These are phyloP conservation scores for Onthophagus taurus DNA, from an alignment of 1,140 invertebrate genomes.

Conservation along the genomic window DNA sequence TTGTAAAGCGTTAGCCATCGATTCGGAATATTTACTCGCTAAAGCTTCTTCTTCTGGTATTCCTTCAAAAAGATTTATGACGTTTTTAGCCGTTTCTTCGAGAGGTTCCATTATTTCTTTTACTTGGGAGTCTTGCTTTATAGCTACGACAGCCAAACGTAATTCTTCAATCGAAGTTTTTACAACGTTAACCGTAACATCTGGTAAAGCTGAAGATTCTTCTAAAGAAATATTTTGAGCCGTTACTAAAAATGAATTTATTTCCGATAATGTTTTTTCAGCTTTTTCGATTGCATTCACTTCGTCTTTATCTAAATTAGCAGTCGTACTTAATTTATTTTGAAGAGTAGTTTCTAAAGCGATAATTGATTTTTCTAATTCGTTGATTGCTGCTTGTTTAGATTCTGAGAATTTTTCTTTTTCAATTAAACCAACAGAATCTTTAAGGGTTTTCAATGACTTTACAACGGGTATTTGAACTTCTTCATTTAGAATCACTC, in stretches of 20 bases:
- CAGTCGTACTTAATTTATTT: slow-evolving; percentile 8
- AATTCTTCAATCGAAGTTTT: slow-evolving; percentile 31
- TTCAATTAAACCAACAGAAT: slow-evolving; percentile 15
- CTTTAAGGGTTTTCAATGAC: slow-evolving; percentile 7
- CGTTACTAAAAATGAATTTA: slow-evolving; percentile 20
- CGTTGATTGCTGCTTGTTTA: slow-evolving; percentile 41
- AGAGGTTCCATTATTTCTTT: slow-evolving; percentile 29
- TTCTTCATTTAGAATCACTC: no score
- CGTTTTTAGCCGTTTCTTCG: slow-evolving; percentile 33
- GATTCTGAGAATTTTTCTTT: slow-evolving; percentile 34
- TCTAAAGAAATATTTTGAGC: slow-evolving; percentile 6
- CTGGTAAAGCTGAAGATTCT: slow-evolving; percentile 8
- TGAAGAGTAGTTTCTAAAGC: slow-evolving; percentile 39
- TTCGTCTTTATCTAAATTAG: slow-evolving; percentile 17
- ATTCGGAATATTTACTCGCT: no score
- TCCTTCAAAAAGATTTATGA: slow-evolving; percentile 32
- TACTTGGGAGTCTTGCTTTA: slow-evolving; percentile 24
- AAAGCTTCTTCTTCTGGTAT: slow-evolving; percentile 16
- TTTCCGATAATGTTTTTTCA: slow-evolving; percentile 23
- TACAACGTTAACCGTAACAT: slow-evolving; percentile 21
- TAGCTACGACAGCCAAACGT: slow-evolving; percentile 26
- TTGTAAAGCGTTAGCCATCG: not conserved
- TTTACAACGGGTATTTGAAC: no score
- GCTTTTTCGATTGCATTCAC: slow-evolving; percentile 23
- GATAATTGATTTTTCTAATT: slow-evolving; percentile 43